Percentiles rank a stretch among this genome's conserved stretches.
Evolutionary conservation across 2,797 vertebrate genomes (phyloP).

Genomic region (Arnoldichthys spilopterus): DNA sequence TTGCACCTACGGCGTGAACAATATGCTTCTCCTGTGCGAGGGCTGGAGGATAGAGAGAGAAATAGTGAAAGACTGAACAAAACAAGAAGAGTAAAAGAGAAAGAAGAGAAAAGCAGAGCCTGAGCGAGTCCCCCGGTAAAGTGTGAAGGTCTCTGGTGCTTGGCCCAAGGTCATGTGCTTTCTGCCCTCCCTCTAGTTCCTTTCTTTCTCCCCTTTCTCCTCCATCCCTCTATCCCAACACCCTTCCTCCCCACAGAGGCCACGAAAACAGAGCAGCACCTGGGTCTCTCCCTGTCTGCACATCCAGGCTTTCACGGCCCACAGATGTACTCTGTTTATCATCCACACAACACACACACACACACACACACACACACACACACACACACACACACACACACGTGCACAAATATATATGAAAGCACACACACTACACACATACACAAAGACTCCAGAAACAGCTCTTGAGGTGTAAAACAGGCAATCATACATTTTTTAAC

Average conservation of each 20-base stretch:
- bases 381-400: constrained; percentile 6
- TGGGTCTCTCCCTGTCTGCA: constrained; percentile 82
- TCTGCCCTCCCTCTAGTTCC: constrained; percentile 75
- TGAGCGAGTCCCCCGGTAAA: constrained; percentile 76
- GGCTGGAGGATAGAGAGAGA: constrained; percentile 15
- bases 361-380: constrained; percentile 26
- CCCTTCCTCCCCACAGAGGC: constrained; percentile 80
- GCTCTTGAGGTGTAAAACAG: neutral
- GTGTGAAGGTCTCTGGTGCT: constrained; percentile 77
- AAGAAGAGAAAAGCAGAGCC: constrained; percentile 70
- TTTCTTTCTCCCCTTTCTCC: constrained; percentile 77
- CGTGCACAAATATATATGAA: neutral
- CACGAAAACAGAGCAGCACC: constrained; percentile 83
- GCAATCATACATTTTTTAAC: neutral
- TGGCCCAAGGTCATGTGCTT: constrained; percentile 78
- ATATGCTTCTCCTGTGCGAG: constrained; percentile 6
- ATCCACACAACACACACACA: constrained; percentile 31
- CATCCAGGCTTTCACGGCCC: constrained; percentile 71
- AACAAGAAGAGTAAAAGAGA: neutral
- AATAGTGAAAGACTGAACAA: constrained; percentile 14
- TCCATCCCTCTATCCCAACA: constrained; percentile 73
- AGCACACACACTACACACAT: neutral
- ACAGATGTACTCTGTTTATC: constrained; percentile 70
- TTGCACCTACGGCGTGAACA: neutral
- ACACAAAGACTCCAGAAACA: neutral